These are phyloP conservation scores for Procambarus clarkii DNA, from an alignment of 1,140 invertebrate species.

Conservation along the genomic window DNA sequence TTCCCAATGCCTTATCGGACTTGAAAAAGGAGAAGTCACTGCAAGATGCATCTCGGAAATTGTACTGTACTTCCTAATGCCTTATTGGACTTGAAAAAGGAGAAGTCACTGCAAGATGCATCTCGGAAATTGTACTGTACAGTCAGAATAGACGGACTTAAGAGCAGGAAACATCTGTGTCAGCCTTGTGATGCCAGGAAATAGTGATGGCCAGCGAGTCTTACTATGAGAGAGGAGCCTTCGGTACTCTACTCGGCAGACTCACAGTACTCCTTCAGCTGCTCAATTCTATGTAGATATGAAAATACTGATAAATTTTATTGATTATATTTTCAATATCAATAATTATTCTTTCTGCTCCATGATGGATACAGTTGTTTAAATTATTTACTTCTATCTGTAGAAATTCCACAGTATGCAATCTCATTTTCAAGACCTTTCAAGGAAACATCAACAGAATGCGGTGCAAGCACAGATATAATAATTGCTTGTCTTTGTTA, in stretches of 20 bases:
- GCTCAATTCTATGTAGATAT: conserved; percentile 31
- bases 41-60: too few relatives aligned
- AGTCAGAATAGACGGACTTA: not conserved
- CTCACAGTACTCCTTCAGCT: conserved; percentile 27
- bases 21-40: too few relatives aligned
- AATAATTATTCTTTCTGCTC: conserved; percentile 31
- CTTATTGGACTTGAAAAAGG: too few relatives aligned
- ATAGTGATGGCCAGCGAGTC: conserved; percentile 20
- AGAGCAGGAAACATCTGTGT: conserved; percentile 52
- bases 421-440: conserved; percentile 21
- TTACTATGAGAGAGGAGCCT: conserved; percentile 27
- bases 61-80: too few relatives aligned
- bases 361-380: conserved; percentile 30
- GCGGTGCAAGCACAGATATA: conserved; percentile 13
- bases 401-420: conserved; percentile 20
- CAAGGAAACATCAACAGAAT: conserved; percentile 31
- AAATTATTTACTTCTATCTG: conserved; percentile 26
- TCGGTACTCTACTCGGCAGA: conserved; percentile 19
- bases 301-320: conserved; percentile 42
- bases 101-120: too few relatives aligned
- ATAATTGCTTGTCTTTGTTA: conserved; percentile 21
- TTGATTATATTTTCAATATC: conserved; percentile 33
- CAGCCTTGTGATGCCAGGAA: conserved; percentile 9
- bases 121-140: too few relatives aligned
- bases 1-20: too few relatives aligned